Percentiles rank a stretch among this genome's conserved stretches.
These are phyloP conservation scores for Phymatocera aterrima DNA, from an alignment of 2,888 invertebrate species.

Conservation along the genomic window DNA sequence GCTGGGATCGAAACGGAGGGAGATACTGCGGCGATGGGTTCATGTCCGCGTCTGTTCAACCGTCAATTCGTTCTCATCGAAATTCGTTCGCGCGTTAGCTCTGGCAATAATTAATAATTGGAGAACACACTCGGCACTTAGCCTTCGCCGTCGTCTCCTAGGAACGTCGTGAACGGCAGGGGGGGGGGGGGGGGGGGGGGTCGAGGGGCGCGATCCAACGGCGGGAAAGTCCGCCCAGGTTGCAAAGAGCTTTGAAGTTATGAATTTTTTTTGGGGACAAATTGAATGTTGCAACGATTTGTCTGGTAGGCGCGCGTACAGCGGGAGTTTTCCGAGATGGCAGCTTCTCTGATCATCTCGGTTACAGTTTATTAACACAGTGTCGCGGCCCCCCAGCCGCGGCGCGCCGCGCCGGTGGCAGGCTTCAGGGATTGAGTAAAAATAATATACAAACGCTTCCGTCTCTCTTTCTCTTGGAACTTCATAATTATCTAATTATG, in stretches of 20 bases:
- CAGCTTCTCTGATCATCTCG: slow-evolving; percentile 18
- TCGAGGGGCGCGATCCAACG: too few species aligned
- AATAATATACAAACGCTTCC: slow-evolving; percentile 45
- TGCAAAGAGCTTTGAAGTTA: too few species aligned
- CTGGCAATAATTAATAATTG: slow-evolving; percentile 31
- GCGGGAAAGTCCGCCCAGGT: too few species aligned
- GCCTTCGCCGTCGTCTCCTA: neutral
- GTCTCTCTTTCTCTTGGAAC: slow-evolving; percentile 13
- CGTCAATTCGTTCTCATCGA: slow-evolving; percentile 21
- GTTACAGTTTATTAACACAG: slow-evolving; percentile 34
- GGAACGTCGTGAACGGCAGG: neutral
- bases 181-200: too few species aligned
- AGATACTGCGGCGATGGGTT: slow-evolving; percentile 15
- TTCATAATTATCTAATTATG: slow-evolving; percentile 55
- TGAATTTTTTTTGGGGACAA: too few species aligned
- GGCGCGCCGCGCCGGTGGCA: neutral
- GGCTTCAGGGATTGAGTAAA: too few species aligned
- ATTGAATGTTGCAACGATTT: too few species aligned
- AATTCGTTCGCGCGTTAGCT: slow-evolving; percentile 13
- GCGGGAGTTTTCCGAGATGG: too few species aligned
- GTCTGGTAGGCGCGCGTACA: too few species aligned
- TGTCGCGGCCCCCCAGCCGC: neutral
- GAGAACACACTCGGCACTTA: slow-evolving; percentile 27
- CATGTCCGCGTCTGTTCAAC: slow-evolving; percentile 27
- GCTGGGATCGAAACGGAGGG: neutral